These are phyloP conservation scores for Argyrosomus japonicus DNA, from an alignment of 2,113 vertebrate species.

Conservation along the genomic window DNA sequence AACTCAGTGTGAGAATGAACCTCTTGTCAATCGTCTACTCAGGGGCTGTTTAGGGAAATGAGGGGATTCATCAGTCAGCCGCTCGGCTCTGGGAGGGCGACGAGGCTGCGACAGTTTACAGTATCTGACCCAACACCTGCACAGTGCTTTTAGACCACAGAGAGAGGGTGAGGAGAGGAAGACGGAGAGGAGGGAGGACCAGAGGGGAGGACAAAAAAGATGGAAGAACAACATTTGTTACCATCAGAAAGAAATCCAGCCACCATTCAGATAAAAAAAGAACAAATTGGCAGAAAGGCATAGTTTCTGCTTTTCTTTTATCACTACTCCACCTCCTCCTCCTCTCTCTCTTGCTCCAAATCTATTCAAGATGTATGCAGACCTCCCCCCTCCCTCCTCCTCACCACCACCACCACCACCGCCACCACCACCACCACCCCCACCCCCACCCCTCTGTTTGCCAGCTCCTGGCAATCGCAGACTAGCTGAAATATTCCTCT, in stretches of 20 bases:
- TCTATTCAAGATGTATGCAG: constrained; percentile 78
- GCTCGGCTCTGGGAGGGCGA: constrained; percentile 30
- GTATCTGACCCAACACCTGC: constrained; percentile 73
- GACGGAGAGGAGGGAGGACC: constrained; percentile 8
- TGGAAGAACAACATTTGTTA: constrained; percentile 68
- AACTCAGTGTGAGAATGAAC: constrained; percentile 77
- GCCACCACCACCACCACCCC: constrained; percentile 9
- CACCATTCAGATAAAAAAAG: constrained; percentile 54
- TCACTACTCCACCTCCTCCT: constrained; percentile 59
- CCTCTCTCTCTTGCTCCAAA: constrained; percentile 66
- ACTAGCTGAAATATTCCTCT: constrained; percentile 79
- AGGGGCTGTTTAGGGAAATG: constrained; percentile 75
- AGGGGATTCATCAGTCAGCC: constrained; percentile 71
- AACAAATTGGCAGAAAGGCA: constrained; percentile 75
- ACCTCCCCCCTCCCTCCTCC: constrained; percentile 15
- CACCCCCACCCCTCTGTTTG: constrained; percentile 60
- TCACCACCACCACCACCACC: constrained; percentile 12
- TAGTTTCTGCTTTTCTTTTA: constrained; percentile 68
- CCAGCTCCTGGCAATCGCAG: constrained; percentile 75
- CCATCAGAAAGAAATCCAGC: constrained; percentile 68
- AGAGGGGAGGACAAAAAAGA: constrained; percentile 50
- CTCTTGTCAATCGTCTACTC: constrained; percentile 78
- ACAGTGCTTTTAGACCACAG: constrained; percentile 52
- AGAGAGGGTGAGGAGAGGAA: background rate
- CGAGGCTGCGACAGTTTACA: constrained; percentile 56